These are phyloP conservation scores for Micromys minutus DNA, from an alignment of 2,113 vertebrate genomes.

Conservation along the genomic window DNA sequence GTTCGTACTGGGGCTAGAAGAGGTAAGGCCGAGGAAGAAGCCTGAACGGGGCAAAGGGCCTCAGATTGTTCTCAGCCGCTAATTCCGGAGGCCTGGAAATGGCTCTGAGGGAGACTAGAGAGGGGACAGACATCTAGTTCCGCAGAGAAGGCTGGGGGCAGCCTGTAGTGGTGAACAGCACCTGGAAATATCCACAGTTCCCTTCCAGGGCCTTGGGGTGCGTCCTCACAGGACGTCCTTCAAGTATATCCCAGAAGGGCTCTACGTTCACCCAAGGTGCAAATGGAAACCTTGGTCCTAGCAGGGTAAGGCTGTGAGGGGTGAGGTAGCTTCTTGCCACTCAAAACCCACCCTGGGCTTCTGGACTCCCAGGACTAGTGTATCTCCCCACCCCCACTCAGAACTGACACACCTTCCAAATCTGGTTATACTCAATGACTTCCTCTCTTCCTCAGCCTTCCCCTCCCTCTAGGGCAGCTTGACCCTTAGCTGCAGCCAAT, in stretches of 20 bases:
- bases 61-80: slow-evolving; percentile 72
- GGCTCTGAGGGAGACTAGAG: slow-evolving; percentile 45
- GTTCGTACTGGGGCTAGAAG: slow-evolving; percentile 54
- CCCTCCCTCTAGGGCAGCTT: slow-evolving; percentile 1
- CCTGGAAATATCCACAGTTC: neutral
- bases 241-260: neutral
- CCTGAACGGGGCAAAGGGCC: slow-evolving; percentile 72
- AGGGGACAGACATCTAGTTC: neutral
- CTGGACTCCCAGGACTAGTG: neutral
- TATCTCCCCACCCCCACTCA: slow-evolving; percentile 67
- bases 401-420: slow-evolving; percentile 76
- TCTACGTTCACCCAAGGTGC: neutral
- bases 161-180: neutral
- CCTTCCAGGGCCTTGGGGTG: neutral
- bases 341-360: slow-evolving; percentile 39
- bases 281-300: neutral
- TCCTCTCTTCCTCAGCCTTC: slow-evolving; percentile 65
- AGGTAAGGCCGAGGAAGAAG: slow-evolving; percentile 66
- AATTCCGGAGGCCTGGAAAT: slow-evolving; percentile 68
- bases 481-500: slow-evolving; percentile 71
- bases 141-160: too few relatives aligned
- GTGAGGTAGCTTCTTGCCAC: neutral
- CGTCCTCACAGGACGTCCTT: neutral
- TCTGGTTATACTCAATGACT: slow-evolving; percentile 78
- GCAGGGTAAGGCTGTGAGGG: neutral